Evolutionary conservation across 2,797 vertebrate genomes (phyloP), one percentile per base, ranked within the genome.

Genomic region (Emys orbicularis): DNA sequence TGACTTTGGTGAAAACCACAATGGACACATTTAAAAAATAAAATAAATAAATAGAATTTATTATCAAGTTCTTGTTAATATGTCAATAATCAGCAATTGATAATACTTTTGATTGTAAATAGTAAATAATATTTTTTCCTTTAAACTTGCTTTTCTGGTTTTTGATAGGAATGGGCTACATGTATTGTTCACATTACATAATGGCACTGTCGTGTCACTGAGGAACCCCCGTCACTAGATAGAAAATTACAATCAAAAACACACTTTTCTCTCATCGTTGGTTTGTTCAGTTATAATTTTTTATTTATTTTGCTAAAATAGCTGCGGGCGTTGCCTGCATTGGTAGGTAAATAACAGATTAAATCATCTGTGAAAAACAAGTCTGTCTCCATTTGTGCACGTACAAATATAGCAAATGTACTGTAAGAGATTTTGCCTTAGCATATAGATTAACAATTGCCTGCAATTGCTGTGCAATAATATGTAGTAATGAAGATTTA

Each of bases 331-430:
- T 49, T 10, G 90, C 41, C 9, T 61, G 18, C 7, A 8, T 27
- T 77, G 81, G 79, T 68, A 68, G 4, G 41, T 47, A 79, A 91
- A 59, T 1, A 90, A 49, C 2, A 90, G 72, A 41, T 25, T 89
- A 8, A 21, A 23, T 76, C 89, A 87, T 15, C 4, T 68, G n/a
- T 5, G 2, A 74, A 1, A 87, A 82, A 0, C 1, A 31, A 27
- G 27, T 34, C 5, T 88, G 0, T 80, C 6, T 37, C 41, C 21
- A 56, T 61, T 91, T 84, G 74, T 54, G 44, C 90, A 92, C 54
- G 3, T 34, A 57, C 21, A 81, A 81, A 72, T 53, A 59, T 53
- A 12, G 8, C 79, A 87, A 89, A 1, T 0, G 34, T 19, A 76
- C 8, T 29, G 1, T 56, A 76, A 44, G 47, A 5, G 1, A n/a